These are phyloP conservation scores for Echinometra lucunter DNA, from an alignment of 53 echinoderm and acorn worm species.

Conservation along the genomic window DNA sequence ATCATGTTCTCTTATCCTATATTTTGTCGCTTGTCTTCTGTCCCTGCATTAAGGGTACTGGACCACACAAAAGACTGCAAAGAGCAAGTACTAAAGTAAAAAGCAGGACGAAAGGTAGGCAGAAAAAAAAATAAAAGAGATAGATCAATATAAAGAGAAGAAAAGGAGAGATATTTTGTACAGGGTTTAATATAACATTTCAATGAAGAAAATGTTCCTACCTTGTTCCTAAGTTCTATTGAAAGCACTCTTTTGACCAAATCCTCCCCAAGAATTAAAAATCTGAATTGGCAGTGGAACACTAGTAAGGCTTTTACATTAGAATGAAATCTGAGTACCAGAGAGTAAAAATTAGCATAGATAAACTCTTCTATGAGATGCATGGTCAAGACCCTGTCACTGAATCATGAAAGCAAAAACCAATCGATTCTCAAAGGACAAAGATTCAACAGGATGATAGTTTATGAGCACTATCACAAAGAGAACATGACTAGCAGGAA, in stretches of 20 bases:
- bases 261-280: background rate
- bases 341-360: background rate
- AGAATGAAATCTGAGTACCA: background rate
- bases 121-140: background rate
- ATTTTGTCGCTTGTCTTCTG: background rate
- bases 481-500: background rate
- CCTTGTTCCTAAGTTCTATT: background rate
- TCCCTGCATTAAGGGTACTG: background rate
- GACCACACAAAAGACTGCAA: background rate
- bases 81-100: background rate
- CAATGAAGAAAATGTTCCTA: too few relatives aligned
- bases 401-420: background rate
- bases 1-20: background rate
- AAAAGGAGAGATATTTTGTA: background rate
- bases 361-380: background rate
- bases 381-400: background rate
- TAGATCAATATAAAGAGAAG: background rate
- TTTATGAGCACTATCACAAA: background rate
- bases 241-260: background rate
- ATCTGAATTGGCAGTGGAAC: background rate
- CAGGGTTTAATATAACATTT: background rate
- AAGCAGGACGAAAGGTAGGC: background rate
- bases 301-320: background rate
- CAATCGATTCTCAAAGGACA: background rate
- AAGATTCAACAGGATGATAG: background rate